Evolutionary conservation across 2,113 vertebrate genomes (phyloP).

Genomic region (Crotalus helleri): DNA sequence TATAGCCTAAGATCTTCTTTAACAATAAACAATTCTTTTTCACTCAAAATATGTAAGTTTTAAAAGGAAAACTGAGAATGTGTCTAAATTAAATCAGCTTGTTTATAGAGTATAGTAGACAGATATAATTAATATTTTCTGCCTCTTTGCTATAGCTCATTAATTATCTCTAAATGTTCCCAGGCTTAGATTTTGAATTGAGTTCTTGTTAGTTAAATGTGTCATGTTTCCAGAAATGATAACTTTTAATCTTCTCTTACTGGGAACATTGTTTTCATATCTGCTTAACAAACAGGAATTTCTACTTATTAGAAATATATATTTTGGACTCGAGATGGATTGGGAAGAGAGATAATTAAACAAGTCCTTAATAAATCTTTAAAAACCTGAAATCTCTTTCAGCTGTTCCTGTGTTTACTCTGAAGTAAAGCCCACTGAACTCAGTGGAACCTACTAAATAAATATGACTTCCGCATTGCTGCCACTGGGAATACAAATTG

Average conservation of each 20-base stretch:
- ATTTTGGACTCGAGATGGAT: neutral
- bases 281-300: neutral
- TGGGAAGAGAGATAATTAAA: neutral
- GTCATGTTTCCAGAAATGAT: constrained; percentile 19
- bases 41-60: constrained; percentile 25
- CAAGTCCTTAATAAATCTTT: neutral
- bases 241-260: constrained; percentile 8
- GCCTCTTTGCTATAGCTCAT: constrained; percentile 26
- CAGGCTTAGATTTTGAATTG: constrained; percentile 25
- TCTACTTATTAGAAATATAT: neutral
- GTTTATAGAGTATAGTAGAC: constrained; percentile 29
- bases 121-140: constrained; percentile 37
- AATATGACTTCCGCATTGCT: neutral
- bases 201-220: constrained; percentile 25
- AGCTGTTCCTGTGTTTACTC: neutral
- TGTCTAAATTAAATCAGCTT: constrained; percentile 46
- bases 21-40: constrained; percentile 8
- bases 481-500: neutral
- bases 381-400: neutral
- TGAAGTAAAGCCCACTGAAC: neutral
- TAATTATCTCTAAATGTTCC: constrained; percentile 47
- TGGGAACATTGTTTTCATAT: neutral
- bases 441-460: neutral
- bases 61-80: constrained; percentile 23
- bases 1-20: constrained; percentile 29